phyloP scores from a whole-genome alignment of 2,797 vertebrate genomes.

The Phrynocephalus forsythii region DNA sequence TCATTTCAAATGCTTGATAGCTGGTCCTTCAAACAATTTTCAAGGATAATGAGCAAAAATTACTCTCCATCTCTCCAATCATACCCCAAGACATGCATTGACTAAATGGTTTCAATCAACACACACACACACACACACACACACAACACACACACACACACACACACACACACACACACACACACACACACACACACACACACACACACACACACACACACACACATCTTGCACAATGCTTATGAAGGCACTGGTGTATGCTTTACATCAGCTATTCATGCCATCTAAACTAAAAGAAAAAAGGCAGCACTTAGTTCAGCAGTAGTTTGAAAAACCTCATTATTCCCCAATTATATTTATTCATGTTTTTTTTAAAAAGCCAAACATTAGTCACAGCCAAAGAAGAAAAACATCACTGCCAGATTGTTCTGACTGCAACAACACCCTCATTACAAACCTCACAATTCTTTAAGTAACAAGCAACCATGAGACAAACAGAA shows the following conservation, averaged over 20 bases:
- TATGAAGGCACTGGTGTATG: neutral
- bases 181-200: neutral
- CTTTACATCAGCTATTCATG: neutral
- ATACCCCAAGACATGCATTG: no score
- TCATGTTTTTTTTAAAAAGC: neutral
- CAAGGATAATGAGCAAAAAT: constrained; percentile 36
- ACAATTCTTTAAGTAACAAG: constrained; percentile 14
- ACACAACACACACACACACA: constrained; percentile 5
- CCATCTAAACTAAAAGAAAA: constrained; percentile 10
- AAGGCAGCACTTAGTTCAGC: constrained; percentile 14
- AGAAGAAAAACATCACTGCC: neutral
- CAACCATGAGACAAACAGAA: constrained; percentile 23
- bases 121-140: neutral
- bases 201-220: neutral
- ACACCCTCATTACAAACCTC: neutral
- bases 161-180: neutral
- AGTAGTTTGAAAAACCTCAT: constrained; percentile 6
- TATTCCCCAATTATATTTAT: constrained; percentile 18
- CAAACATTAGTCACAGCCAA: constrained; percentile 29
- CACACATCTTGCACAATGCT: neutral
- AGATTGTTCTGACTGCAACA: constrained; percentile 7
- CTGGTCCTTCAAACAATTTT: constrained; percentile 9
- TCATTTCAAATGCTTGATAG: constrained; percentile 16
- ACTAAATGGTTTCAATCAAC: constrained; percentile 35
- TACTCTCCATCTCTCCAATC: constrained; percentile 15